Evolutionary conservation across 1,140 invertebrate genomes (phyloP), one percentile per base, ranked within the genome.

Genomic region (Drosophila nikananu): DNA sequence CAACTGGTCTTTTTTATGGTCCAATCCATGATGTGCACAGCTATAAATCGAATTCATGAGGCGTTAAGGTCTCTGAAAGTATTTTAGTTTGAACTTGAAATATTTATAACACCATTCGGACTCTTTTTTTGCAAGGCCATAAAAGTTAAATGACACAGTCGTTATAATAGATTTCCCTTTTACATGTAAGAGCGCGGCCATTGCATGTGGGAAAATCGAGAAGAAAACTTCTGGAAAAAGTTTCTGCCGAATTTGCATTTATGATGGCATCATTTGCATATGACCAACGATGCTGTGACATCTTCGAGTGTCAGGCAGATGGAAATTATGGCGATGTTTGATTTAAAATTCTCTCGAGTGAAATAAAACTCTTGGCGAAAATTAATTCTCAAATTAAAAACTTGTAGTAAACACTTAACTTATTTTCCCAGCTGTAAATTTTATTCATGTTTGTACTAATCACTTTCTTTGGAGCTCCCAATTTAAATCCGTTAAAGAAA

Each of bases 61-160:
- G 86, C 86, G 86, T 86, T 74, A 89, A 90, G 74, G 64, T 55
- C 80, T 81, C 58, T 41, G 77, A 81, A 79, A 81, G 64, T 75
- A 71, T 84, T 81, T 80, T 42, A 32, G 58, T 90, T 81, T 89
- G 86, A 89, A 90, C 86, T 89, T 89, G 86, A 86, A 89, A 90
- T 73, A 54, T 81, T 62, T 72, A 54, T 66, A 48, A 44, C 48
- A 65, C 41, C 48, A 59, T 73, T 73, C 21, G 3, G 48, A 37
- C 23, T 48, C 39, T 51, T 27, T 71, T 25, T 19, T 17, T 19
- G 3, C 67, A 73, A 66, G 52, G 61, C 49, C 49, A 65, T 61
- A 51, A 52, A 84, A 84, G 58, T 73, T 77, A 61, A 59, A 65
- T 67, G 42, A 42, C 60, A 46, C 55, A 76, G 65, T 82, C 60